These are phyloP conservation scores for Patella vulgata DNA, from an alignment of 1,140 invertebrate genomes.

Conservation along the genomic window DNA sequence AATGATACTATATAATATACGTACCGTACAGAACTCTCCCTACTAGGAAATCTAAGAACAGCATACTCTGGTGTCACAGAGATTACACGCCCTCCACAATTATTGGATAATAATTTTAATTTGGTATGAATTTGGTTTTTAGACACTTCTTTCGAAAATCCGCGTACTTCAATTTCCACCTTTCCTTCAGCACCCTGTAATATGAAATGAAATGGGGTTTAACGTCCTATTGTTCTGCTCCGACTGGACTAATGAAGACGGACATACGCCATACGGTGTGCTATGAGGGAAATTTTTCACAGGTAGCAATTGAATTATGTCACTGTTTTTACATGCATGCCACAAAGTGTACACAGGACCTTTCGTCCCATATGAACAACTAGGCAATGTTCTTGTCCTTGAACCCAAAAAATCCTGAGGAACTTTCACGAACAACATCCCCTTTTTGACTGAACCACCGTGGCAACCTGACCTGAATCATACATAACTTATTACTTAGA, in stretches of 20 bases:
- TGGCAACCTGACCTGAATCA: not conserved
- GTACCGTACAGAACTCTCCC: slow-evolving; percentile 80
- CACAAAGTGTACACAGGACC: too few relatives aligned
- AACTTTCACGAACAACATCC: not conserved
- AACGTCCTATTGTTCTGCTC: too few relatives aligned
- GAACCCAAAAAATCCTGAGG: slow-evolving; percentile 6
- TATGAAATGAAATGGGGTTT: not conserved
- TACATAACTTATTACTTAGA: not conserved
- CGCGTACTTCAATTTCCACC: slow-evolving; percentile 62
- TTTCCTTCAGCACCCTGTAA: slow-evolving; percentile 18
- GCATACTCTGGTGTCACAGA: slow-evolving; percentile 74
- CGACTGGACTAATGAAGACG: too few relatives aligned
- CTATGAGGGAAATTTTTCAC: too few relatives aligned
- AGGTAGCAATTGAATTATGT: not conserved
- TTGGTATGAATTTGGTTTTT: slow-evolving; percentile 70
- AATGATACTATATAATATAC: too few relatives aligned
- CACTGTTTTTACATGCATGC: too few relatives aligned
- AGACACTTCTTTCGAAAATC: slow-evolving; percentile 69
- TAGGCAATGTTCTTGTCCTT: too few relatives aligned
- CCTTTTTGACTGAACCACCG: not conserved
- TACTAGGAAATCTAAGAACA: slow-evolving; percentile 77
- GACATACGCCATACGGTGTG: too few relatives aligned
- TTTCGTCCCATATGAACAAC: too few relatives aligned
- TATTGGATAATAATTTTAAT: slow-evolving; percentile 78
- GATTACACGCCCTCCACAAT: slow-evolving; percentile 83